A percentile compares a stretch with the other conserved stretches of the same genome.
Evolutionary conservation across 2,888 invertebrate genomes (phyloP).

Genomic region (Theretra japonica): DNA sequence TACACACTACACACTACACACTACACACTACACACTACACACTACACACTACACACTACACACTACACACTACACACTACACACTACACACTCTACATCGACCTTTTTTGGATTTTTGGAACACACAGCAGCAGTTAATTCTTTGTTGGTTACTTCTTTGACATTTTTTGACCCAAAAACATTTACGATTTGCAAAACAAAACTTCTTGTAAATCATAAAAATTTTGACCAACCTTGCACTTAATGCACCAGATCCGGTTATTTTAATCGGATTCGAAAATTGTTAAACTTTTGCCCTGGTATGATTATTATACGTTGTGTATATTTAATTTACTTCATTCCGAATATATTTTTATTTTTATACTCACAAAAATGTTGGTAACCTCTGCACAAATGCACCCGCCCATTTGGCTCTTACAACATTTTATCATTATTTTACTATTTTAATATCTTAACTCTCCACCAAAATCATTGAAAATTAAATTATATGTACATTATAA

Average conservation of each 20-base stretch:
- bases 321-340: not conserved
- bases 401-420: not conserved
- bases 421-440: not conserved
- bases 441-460: not conserved
- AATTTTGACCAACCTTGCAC: too few relatives aligned
- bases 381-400: not conserved
- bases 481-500: too few relatives aligned
- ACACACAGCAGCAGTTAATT: too few relatives aligned
- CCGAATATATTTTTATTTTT: not conserved
- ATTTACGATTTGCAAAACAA: too few relatives aligned
- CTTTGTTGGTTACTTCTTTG: too few relatives aligned
- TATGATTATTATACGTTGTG: not conserved
- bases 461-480: too few relatives aligned
- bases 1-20: slow-evolving; percentile 35
- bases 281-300: too few relatives aligned
- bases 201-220: too few relatives aligned
- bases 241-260: too few relatives aligned
- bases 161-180: too few relatives aligned
- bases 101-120: not conserved
- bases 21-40: slow-evolving; percentile 35
- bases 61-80: slow-evolving; percentile 35
- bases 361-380: not conserved
- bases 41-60: slow-evolving; percentile 35
- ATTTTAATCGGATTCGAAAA: too few relatives aligned
- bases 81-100: not conserved